Percentiles rank a stretch among this genome's conserved stretches.
Conservation (phyloP, 2,888 invertebrate genomes). For the Nebria salina region DNA sequence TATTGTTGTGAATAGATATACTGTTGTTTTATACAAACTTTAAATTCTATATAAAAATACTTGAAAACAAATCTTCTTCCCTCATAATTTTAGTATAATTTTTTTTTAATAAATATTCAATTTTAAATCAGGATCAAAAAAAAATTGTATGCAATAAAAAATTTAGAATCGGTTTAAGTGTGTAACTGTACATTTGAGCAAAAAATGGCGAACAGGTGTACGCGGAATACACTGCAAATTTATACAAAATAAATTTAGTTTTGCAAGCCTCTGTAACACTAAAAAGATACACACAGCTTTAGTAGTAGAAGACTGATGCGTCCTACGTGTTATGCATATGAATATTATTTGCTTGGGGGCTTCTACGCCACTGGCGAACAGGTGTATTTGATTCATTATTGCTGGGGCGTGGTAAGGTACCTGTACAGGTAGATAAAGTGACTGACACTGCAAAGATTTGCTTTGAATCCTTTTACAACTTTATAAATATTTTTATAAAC, state of each 20-base stretch:
- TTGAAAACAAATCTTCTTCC: too few species aligned
- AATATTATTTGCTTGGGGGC: conserved; percentile 15
- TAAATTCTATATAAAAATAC: too few species aligned
- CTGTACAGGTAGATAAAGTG: conserved; percentile 5
- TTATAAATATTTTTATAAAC: too few species aligned
- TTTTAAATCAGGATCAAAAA: too few species aligned
- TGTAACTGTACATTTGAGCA: background rate
- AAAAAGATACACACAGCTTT: background rate
- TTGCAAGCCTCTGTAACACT: background rate
- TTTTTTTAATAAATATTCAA: too few species aligned
- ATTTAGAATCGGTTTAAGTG: too few species aligned
- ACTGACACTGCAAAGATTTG: background rate
- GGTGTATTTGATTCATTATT: conserved; percentile 23
- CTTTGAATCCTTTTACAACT: too few species aligned
- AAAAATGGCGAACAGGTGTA: background rate
- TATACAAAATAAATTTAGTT: background rate
- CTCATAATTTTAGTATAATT: too few species aligned
- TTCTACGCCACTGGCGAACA: conserved; percentile 13
- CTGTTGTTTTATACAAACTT: too few species aligned
- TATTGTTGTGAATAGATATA: background rate
- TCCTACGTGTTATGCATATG: conserved; percentile 8
- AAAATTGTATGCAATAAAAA: too few species aligned
- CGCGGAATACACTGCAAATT: background rate
- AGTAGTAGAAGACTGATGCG: background rate
- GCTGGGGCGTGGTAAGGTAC: conserved; percentile 21